Conservation (phyloP, 2,888 invertebrate genomes). For the Dromius quadrimaculatus region DNA sequence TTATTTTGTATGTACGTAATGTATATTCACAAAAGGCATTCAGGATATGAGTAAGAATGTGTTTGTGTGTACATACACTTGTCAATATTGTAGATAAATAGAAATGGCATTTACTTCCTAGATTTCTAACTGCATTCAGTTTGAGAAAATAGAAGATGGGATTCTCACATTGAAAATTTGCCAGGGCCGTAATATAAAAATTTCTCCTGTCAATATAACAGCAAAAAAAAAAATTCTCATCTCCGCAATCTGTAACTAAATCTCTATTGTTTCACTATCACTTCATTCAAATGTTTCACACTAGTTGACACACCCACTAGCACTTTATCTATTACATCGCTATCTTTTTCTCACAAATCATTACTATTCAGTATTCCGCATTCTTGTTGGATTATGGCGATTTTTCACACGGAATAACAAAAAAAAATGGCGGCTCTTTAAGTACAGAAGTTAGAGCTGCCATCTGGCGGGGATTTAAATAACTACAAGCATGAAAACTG, state of each 20-base stretch:
- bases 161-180: background rate
- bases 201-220: constrained; percentile 21
- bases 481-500: background rate
- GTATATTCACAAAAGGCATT: no score
- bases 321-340: background rate
- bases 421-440: background rate
- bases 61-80: background rate
- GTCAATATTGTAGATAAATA: background rate
- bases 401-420: constrained; percentile 21
- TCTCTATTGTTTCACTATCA: constrained; percentile 12
- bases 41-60: background rate
- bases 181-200: constrained; percentile 6
- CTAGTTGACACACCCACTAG: constrained; percentile 19
- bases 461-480: background rate
- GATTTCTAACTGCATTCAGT: background rate
- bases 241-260: background rate
- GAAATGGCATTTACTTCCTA: background rate
- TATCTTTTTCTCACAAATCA: background rate
- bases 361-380: constrained; percentile 15
- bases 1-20: no score
- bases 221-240: constrained; percentile 8
- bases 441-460: no score
- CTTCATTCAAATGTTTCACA: constrained; percentile 26
- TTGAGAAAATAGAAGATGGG: background rate
- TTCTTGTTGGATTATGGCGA: background rate